Base-by-base conservation (phyloP, 2,113 vertebrate genomes). In the Hippocampus barbouri region DNA sequence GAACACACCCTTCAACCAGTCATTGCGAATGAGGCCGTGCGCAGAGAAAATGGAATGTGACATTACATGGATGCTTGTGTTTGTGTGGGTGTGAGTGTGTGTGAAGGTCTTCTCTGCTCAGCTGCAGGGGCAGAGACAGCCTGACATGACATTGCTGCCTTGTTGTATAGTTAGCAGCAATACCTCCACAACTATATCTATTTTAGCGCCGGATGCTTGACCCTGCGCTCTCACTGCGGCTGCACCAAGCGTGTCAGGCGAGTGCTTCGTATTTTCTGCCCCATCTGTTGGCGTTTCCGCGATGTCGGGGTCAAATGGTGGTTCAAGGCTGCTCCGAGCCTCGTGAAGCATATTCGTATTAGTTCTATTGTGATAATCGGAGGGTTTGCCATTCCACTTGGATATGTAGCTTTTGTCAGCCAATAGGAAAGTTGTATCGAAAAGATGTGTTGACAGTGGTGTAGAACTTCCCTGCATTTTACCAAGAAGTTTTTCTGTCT, bases 1-100 rank as follows among this genome's bases (percentile, higher is more conserved):
- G 68, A 72, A 79, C 77, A 77, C 67, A 56, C 49, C 71, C 70
- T 66, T 79, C 73, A 76, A 45, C 71, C 75, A 73, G 71, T 71
- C 71, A 16, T 43, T 59, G 61, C 27, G 69, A 77, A 65, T 68
- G 66, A 75, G 73, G 16, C 11, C 23, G 72, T 34, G 74, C 77
- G 63, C 30, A 21, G 34, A 47, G 41, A 47, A 66, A 80, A 77
- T 75, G 67, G 56, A 53, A 57, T 76, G 40, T 71, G 70, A 72
- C 74, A 59, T 61, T 40, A 34, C 57, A 54, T 66, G 45, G 71
- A 23, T 67, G 69, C 68, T 20, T 21, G 21, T 74, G 40, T 65
- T 21, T 16, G 10, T 60, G 59, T 30, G 57, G 6, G 54, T 41
- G 30, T 21, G 61, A 21, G 9, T 64, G 62, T 64, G 21, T 6